These are phyloP conservation scores for Trichonephila clavipes DNA, from an alignment of 1,140 invertebrate genomes.

Conservation along the genomic window DNA sequence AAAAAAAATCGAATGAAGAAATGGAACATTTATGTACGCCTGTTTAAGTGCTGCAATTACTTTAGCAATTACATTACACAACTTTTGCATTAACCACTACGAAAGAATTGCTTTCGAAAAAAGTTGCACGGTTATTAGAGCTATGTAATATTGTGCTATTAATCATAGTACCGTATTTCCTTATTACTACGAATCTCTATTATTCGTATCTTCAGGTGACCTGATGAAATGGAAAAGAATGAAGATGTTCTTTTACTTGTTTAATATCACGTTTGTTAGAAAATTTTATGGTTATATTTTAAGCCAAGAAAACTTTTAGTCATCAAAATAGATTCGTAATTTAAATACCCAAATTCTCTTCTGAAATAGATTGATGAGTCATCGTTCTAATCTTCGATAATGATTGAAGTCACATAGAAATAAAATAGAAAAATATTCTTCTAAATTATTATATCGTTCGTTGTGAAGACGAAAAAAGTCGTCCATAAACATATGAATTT, in stretches of 20 bases:
- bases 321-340: too few species aligned
- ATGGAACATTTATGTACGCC: constrained; percentile 9
- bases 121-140: not conserved
- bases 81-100: not conserved
- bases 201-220: not conserved
- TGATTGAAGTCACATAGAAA: too few species aligned
- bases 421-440: too few species aligned
- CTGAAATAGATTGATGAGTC: too few species aligned
- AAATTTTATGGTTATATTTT: not conserved
- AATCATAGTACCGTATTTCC: constrained; percentile 19
- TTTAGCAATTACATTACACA: constrained; percentile 26
- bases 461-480: too few species aligned
- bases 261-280: not conserved
- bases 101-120: not conserved
- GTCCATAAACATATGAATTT: too few species aligned
- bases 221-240: not conserved
- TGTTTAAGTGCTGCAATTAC: constrained; percentile 32
- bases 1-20: not conserved
- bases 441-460: too few species aligned
- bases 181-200: not conserved
- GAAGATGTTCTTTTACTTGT: not conserved
- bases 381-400: too few species aligned
- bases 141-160: constrained; percentile 28
- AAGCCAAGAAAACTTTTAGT: too few species aligned
- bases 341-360: too few species aligned